phyloP scores from a whole-genome alignment of 2,888 invertebrate genomes.

The Alloscopus bannaensis region DNA sequence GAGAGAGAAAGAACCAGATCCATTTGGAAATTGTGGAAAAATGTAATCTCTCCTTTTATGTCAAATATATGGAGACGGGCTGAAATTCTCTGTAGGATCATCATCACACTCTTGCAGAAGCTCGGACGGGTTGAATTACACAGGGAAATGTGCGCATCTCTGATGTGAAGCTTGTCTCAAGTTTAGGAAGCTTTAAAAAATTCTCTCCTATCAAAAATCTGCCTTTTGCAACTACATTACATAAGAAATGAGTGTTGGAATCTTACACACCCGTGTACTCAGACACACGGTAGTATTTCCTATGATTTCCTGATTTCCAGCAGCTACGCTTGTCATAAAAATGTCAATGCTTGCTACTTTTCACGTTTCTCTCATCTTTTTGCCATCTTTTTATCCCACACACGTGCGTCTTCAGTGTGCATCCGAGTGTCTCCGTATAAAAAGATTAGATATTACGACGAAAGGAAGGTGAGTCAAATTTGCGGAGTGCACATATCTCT shows the following conservation, averaged over 20 bases:
- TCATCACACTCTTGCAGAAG: no score
- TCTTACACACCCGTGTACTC: no score
- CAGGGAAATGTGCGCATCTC: no score
- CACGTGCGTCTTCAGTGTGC: no score
- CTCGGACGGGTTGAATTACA: neutral
- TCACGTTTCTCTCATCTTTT: conserved; percentile 23
- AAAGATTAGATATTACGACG: neutral
- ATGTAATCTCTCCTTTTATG: conserved; percentile 59
- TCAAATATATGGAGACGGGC: conserved; percentile 11
- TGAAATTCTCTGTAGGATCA: no score
- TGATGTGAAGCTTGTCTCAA: no score
- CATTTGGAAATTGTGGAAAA: conserved; percentile 57
- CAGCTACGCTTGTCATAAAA: conserved; percentile 65
- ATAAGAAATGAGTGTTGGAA: no score
- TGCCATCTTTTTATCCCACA: conserved; percentile 10
- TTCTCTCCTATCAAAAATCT: no score
- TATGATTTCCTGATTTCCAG: conserved; percentile 57
- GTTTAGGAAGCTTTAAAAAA: no score
- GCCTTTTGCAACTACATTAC: no score
- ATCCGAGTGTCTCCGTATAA: no score
- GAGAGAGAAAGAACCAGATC: conserved; percentile 54
- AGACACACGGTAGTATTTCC: conserved; percentile 20
- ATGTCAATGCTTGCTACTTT: conserved; percentile 66
- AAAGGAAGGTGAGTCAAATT: neutral
- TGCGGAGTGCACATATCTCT: neutral